Base-by-base conservation (phyloP, 2,888 invertebrate genomes). In the Mylabris sibirica region DNA sequence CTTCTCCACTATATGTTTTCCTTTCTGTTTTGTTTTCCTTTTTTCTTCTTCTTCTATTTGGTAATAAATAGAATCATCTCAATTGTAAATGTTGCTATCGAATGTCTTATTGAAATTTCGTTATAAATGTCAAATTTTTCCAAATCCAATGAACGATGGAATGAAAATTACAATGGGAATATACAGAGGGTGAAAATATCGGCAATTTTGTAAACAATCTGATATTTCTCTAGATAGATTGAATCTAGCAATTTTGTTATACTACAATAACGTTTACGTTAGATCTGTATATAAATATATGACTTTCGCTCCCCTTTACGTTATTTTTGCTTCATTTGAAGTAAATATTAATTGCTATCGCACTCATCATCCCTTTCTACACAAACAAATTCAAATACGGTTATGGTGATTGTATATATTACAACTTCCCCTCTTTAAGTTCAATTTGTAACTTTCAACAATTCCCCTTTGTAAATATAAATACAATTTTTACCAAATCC, bases 331-430 rank as follows among this genome's bases (percentile, higher is more conserved):
- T 24, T 24, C 9, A 57, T 24, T 12, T 12, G 14, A 24, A 24
- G 57, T 57, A 57, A 57, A 57, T 12, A 57, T 57, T 57, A 12
- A 57, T 57, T 57, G 57, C 57, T 14, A 24, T 24, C 24, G 24
- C 24, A 57, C 12, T 30, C 14, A 34, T 60, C 20, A 17, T 26
- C 60, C n/a, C 20, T 12, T 35, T 35, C 60, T 60, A 2, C 26
- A 38, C 60, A 60, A 60, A 60, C 60, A 60, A 60, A 60, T 30
- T 34, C 35, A 38, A 60, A n/a, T n/a, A n/a, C n/a, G n/a, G n/a
- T n/a, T n/a, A n/a, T n/a, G 30, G 3, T 3, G 30, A 61, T 24
- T 14, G 35, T 38, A 8, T 11, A 61, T 41, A 17, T 22, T n/a
- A 1, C 5, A 24, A 61, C 38, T n/a, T 2, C 9, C 17, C 44